Conservation (phyloP, 2,113 vertebrate species). For the Bubalus kerabau region DNA sequence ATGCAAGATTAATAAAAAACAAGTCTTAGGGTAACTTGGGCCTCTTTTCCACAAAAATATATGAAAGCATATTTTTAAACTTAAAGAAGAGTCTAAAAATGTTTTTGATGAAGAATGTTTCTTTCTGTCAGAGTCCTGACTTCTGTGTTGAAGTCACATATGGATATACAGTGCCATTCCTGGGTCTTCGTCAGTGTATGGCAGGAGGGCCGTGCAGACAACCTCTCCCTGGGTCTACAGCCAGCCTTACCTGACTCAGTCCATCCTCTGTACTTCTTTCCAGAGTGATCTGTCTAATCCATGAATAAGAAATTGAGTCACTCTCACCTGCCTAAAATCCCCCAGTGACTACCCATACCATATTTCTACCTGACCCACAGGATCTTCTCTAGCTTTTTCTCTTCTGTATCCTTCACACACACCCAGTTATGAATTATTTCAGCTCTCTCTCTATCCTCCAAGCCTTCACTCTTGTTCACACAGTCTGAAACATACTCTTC, state of each 20-base stretch:
- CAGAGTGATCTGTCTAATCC: neutral
- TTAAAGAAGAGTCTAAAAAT: neutral
- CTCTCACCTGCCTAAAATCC: neutral
- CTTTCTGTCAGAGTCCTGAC: neutral
- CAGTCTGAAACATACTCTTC: neutral
- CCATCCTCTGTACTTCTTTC: neutral
- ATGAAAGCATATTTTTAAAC: neutral
- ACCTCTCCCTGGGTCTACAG: neutral
- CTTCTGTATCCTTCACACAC: neutral
- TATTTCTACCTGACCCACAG: neutral
- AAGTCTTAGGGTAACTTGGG: neutral
- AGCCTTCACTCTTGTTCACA: neutral
- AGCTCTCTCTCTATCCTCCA: neutral
- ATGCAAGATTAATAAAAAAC: neutral
- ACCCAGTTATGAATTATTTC: neutral
- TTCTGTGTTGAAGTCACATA: neutral
- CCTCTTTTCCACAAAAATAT: neutral
- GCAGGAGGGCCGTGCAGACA: neutral
- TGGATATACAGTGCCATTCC: neutral
- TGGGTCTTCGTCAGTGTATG: accelerated
- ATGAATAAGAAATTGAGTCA: neutral
- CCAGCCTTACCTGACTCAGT: neutral
- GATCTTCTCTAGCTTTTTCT: neutral
- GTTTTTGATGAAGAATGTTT: neutral
- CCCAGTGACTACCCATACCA: neutral